A percentile compares a stretch with the other conserved stretches of the same genome.
These are phyloP conservation scores for Sinhomidia bicolor DNA, from an alignment of 2,888 invertebrate species.

Conservation along the genomic window DNA sequence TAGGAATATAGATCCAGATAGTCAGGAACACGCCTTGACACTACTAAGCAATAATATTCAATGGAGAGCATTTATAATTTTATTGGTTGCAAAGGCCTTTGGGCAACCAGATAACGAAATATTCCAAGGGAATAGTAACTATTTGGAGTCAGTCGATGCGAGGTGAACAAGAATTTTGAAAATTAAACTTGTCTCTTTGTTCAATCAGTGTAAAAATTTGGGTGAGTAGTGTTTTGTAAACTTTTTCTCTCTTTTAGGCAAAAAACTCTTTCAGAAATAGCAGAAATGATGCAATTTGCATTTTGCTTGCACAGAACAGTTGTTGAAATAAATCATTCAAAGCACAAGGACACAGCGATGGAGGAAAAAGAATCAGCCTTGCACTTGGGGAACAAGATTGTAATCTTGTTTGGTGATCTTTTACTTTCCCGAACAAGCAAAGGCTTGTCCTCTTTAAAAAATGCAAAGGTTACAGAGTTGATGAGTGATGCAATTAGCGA, in stretches of 20 bases:
- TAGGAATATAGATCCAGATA: constrained; percentile 53
- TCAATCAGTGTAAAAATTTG: too few species aligned
- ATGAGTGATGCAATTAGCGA: constrained; percentile 78
- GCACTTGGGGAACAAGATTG: constrained; percentile 72
- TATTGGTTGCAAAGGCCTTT: constrained; percentile 74
- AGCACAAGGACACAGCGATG: constrained; percentile 39
- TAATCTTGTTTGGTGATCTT: constrained; percentile 78
- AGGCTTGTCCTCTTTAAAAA: constrained; percentile 70
- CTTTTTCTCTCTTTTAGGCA: constrained; percentile 58
- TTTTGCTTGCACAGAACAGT: constrained; percentile 74
- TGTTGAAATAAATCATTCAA: constrained; percentile 66
- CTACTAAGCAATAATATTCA: constrained; percentile 68
- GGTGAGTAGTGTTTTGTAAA: too few species aligned
- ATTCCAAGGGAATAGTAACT: background rate
- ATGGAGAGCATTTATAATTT: constrained; percentile 71
- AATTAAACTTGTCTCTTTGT: background rate
- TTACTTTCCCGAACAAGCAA: constrained; percentile 75
- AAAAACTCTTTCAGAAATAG: constrained; percentile 72
- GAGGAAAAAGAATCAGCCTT: constrained; percentile 57
- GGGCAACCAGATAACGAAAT: constrained; percentile 37
- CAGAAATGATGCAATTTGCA: constrained; percentile 76
- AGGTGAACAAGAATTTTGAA: constrained; percentile 47
- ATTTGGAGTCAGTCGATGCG: constrained; percentile 35
- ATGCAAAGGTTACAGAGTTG: constrained; percentile 76
- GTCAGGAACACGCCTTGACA: constrained; percentile 14